A percentile compares a stretch with the other conserved stretches of the same genome.
phyloP scores from a whole-genome alignment of 1,140 invertebrate genomes.

The Conopomorpha cramerella region DNA sequence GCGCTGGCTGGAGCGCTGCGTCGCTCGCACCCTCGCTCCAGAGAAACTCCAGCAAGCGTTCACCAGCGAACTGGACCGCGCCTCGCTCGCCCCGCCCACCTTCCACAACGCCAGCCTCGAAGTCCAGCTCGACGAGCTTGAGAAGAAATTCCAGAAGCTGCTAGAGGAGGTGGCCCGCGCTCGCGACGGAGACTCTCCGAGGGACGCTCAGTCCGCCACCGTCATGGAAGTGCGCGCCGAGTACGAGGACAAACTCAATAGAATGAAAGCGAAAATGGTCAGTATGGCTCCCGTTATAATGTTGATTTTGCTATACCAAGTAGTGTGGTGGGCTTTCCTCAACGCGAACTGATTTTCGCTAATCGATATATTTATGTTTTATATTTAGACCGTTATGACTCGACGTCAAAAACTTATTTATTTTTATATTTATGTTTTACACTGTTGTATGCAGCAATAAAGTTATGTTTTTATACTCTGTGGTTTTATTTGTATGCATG shows the following conservation, averaged over 20 bases:
- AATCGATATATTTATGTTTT: too few relatives aligned
- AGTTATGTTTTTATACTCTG: not conserved
- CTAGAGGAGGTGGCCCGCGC: constrained; percentile 30
- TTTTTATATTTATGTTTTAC: not conserved
- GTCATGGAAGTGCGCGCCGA: constrained; percentile 63
- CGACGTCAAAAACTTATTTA: constrained; percentile 23
- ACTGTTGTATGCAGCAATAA: not conserved
- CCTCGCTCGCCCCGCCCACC: constrained; percentile 18
- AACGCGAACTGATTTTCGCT: constrained; percentile 21
- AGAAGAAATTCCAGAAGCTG: constrained; percentile 36
- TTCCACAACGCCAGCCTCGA: constrained; percentile 36
- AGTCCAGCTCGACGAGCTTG: constrained; percentile 34
- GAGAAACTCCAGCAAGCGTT: constrained; percentile 45
- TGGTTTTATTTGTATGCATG: not conserved
- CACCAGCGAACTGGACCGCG: constrained; percentile 21
- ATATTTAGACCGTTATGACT: constrained; percentile 15
- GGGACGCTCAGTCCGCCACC: constrained; percentile 20
- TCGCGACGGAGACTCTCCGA: constrained; percentile 25
- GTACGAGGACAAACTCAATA: constrained; percentile 68
- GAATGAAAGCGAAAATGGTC: constrained; percentile 73
- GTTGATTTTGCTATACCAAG: constrained; percentile 46
- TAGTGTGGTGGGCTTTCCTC: constrained; percentile 51
- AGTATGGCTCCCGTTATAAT: constrained; percentile 53
- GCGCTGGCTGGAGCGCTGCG: constrained; percentile 33
- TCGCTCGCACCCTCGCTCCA: constrained; percentile 22